Conservation (phyloP, 1,140 invertebrate species). For the Atta texana region DNA sequence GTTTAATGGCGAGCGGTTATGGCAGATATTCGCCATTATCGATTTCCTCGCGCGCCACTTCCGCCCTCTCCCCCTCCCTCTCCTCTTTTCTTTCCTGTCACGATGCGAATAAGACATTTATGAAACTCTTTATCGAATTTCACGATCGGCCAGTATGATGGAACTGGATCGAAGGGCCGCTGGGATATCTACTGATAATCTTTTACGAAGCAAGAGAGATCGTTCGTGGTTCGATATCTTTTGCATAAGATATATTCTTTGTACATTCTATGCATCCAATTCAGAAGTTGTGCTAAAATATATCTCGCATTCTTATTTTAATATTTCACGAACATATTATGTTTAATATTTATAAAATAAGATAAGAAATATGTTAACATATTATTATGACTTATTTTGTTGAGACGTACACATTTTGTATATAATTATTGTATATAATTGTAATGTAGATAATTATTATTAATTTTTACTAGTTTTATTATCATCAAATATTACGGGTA, state of each 20-base stretch:
- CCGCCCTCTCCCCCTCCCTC: neutral
- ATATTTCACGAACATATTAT: neutral
- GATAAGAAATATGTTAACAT: neutral
- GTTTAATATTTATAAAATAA: neutral
- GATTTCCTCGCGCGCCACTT: slow-evolving; percentile 48
- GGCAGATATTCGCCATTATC: slow-evolving; percentile 63
- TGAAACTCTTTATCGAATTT: slow-evolving; percentile 47
- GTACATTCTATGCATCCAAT: neutral
- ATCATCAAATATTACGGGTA: no score
- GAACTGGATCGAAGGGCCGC: slow-evolving; percentile 35
- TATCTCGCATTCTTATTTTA: neutral
- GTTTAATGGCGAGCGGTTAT: slow-evolving; percentile 52
- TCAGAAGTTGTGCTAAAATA: neutral
- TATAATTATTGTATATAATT: neutral
- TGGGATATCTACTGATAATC: slow-evolving; percentile 36
- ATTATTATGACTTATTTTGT: neutral
- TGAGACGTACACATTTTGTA: neutral
- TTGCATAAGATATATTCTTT: slow-evolving; percentile 51
- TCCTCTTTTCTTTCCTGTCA: slow-evolving; percentile 12
- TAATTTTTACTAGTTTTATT: neutral
- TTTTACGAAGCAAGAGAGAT: slow-evolving; percentile 8
- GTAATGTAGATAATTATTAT: neutral
- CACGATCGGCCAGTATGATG: slow-evolving; percentile 19
- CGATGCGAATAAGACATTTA: slow-evolving; percentile 45
- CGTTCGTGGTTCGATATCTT: neutral